These are phyloP conservation scores for Mactra quadrangularis DNA, from an alignment of 1,140 invertebrate species.

Conservation along the genomic window DNA sequence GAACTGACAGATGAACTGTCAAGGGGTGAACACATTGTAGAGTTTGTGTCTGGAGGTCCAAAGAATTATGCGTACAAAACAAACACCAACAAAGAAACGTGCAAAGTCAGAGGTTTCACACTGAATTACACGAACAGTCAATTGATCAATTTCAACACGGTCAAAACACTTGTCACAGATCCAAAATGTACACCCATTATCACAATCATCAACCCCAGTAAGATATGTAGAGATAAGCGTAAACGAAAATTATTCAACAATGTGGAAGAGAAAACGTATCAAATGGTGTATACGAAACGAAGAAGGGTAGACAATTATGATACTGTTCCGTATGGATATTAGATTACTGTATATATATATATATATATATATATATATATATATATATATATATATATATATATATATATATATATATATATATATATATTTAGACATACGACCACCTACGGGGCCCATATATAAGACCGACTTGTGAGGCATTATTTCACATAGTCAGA, in stretches of 20 bases:
- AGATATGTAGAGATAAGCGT: no score
- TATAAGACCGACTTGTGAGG: no score
- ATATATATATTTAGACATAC: no score
- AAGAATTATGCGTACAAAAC: slow-evolving; percentile 67
- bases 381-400: no score
- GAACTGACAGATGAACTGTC: slow-evolving; percentile 62
- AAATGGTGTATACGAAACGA: slow-evolving; percentile 3
- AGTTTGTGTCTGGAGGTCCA: slow-evolving; percentile 65
- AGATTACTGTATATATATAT: not conserved
- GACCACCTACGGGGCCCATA: no score
- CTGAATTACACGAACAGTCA: slow-evolving; percentile 54
- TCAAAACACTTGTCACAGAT: slow-evolving; percentile 3
- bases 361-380: no score
- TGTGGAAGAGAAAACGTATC: no score
- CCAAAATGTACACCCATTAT: no score
- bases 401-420: no score
- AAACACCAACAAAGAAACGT: slow-evolving; percentile 12
- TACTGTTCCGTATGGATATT: slow-evolving; percentile 40
- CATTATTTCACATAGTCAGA: no score
- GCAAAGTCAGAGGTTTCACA: slow-evolving; percentile 65
- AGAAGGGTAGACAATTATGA: not conserved
- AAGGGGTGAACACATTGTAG: slow-evolving; percentile 52
- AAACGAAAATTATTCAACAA: no score
- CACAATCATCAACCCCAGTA: no score
- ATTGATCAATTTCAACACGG: slow-evolving; percentile 53